Evolutionary conservation across 2,797 vertebrate species (phyloP), one percentile per base, ranked within the genome.

Genomic region (Corythornis leucogaster): DNA sequence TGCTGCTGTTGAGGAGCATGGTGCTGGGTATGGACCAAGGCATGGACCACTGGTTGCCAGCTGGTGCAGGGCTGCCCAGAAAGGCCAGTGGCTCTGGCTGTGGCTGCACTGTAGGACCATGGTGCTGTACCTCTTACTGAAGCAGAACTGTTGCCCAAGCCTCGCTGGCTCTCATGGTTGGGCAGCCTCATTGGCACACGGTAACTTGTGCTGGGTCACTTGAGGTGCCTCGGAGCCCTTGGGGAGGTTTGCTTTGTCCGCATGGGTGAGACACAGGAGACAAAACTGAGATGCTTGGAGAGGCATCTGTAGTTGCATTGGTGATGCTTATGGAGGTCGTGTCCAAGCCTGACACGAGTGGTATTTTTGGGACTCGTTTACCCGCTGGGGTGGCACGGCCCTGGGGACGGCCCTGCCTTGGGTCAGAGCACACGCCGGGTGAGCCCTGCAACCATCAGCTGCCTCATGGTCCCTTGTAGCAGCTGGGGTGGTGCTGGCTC

Each of bases 321-420:
- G 12, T 19, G 58, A 0, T 78, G 58, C 30, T 16, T 0, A 0
- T 5, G 30, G 51, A 33, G 31, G 18, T 16, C 1, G 2, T 43
- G 18, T 28, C 66, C 45, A 26, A 62, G 45, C 51, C 25, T 71
- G 43, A 20, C 67, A 28, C 0, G 3, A 5, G 26, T n/a, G 31
- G 17, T 4, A 30, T 33, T 55, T 58, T n/a, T 28, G 59, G 78
- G 55, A 21, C 0, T 3, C 45, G 21, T 8, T 40, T 22, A 20
- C 45, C 35, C 0, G 0, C 46, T 0, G 9, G 18, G 30, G 2
- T 25, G 30, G 15, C 1, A 0, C 0, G 4, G 25, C 62, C 13
- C n/a, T 1, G 3, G 55, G 62, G 19, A 42, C 1, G 1, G 20
- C 46, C n/a, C 43, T 68, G 61, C 19, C 19, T 5, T 48, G 3